Percentiles rank a stretch among this genome's conserved stretches.
phyloP scores from a whole-genome alignment of 2,797 vertebrate species.

The Vireo griseus region DNA sequence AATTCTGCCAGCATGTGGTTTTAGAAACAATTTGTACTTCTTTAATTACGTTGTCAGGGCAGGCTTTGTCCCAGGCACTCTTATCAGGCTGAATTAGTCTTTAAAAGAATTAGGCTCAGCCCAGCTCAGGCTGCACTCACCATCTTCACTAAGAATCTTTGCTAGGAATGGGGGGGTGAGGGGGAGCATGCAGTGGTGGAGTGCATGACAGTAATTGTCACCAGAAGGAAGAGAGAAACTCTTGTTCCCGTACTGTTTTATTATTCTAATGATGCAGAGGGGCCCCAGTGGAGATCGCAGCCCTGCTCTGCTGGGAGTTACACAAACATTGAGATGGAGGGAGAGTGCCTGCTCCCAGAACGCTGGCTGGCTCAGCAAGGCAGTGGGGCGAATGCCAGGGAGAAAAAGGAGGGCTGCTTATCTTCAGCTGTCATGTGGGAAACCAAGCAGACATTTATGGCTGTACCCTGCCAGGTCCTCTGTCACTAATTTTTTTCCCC shows the following conservation, averaged over 20 bases:
- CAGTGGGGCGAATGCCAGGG: not conserved
- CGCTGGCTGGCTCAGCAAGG: not conserved
- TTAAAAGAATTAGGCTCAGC: not conserved
- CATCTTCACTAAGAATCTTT: not conserved
- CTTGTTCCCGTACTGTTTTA: slow-evolving; percentile 5
- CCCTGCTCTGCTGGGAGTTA: not conserved
- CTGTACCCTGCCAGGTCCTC: not conserved
- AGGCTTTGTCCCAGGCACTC: not conserved
- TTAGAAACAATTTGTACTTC: slow-evolving; percentile 38
- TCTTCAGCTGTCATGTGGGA: not conserved
- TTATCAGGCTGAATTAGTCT: slow-evolving; percentile 16
- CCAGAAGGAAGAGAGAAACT: not conserved
- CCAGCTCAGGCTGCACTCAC: not conserved
- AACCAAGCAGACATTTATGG: not conserved
- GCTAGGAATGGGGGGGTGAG: not conserved
- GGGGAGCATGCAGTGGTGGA: not conserved
- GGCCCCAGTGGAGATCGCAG: not conserved
- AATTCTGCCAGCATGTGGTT: slow-evolving; percentile 40
- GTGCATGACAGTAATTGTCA: not conserved
- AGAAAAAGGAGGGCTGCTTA: not conserved
- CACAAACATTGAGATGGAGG: not conserved
- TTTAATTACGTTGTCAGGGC: not conserved
- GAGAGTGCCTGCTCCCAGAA: not conserved
- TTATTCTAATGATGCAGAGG: not conserved
- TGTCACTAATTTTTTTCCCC: rapidly evolving